phyloP scores from a whole-genome alignment of 2,888 invertebrate species.

The Prenolepis imparis region DNA sequence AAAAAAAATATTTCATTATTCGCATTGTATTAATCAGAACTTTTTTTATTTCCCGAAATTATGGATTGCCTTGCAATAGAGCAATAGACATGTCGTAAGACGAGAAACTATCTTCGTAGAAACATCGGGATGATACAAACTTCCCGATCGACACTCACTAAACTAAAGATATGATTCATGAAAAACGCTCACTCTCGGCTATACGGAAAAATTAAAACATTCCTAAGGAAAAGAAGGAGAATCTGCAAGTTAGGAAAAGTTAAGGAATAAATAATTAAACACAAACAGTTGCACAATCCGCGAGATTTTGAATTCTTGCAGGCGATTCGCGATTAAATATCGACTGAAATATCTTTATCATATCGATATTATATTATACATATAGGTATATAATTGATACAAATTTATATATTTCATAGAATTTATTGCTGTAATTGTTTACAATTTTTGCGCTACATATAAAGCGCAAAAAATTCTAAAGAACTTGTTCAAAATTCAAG shows the following conservation, averaged over 20 bases:
- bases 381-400: background rate
- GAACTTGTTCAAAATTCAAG: background rate
- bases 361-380: background rate
- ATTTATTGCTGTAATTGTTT: slow-evolving; percentile 29
- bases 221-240: slow-evolving; percentile 45
- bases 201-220: slow-evolving; percentile 59
- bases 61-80: background rate
- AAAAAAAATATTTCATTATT: background rate
- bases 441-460: slow-evolving; percentile 15
- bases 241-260: slow-evolving; percentile 1
- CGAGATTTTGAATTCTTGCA: background rate
- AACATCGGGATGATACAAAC: background rate
- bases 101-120: background rate
- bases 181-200: slow-evolving; percentile 49
- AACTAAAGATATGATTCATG: background rate
- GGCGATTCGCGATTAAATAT: slow-evolving; percentile 13
- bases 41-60: slow-evolving; percentile 14
- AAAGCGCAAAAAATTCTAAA: background rate
- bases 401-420: slow-evolving; percentile 18
- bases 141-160: slow-evolving; percentile 6
- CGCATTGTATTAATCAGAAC: background rate
- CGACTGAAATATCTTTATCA: background rate
- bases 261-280: slow-evolving; percentile 25
- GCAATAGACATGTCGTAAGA: background rate
- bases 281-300: slow-evolving; percentile 15